Percentiles rank a stretch among this genome's conserved stretches.
phyloP scores from a whole-genome alignment of 2,797 vertebrate species.

The Hoplostethus atlanticus region DNA sequence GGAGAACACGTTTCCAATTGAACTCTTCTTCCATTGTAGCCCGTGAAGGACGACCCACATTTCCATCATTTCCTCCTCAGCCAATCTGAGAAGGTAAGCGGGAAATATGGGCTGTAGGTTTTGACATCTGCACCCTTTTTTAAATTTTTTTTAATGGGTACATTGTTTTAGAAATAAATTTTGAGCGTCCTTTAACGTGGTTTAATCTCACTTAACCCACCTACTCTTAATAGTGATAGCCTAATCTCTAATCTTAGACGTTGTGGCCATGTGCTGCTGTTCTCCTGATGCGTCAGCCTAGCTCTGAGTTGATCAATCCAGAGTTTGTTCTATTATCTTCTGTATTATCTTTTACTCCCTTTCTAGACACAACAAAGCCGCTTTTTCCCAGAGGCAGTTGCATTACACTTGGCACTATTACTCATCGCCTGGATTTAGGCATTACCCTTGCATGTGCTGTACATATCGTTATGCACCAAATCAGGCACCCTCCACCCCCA shows the following conservation, averaged over 20 bases:
- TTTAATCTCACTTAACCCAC: too few relatives aligned
- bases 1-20: constrained; percentile 56
- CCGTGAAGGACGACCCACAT: constrained; percentile 96
- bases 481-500: background rate
- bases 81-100: constrained; percentile 97
- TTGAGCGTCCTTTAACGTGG: too few relatives aligned
- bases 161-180: background rate
- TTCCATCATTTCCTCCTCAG: constrained; percentile 98
- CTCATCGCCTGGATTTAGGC: too few relatives aligned
- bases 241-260: too few relatives aligned
- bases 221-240: too few relatives aligned
- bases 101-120: background rate
- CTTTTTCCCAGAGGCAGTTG: background rate
- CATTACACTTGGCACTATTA: too few relatives aligned
- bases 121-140: background rate
- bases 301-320: background rate
- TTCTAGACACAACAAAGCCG: background rate
- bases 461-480: too few relatives aligned
- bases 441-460: too few relatives aligned
- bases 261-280: background rate
- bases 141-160: background rate
- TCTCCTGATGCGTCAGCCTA: background rate
- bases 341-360: background rate
- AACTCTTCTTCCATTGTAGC: constrained; percentile 87
- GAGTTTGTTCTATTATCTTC: background rate